Evolutionary conservation across 2,888 invertebrate species (phyloP), one percentile per base, ranked within the genome.

Genomic region (Epinotia brunnichana): DNA sequence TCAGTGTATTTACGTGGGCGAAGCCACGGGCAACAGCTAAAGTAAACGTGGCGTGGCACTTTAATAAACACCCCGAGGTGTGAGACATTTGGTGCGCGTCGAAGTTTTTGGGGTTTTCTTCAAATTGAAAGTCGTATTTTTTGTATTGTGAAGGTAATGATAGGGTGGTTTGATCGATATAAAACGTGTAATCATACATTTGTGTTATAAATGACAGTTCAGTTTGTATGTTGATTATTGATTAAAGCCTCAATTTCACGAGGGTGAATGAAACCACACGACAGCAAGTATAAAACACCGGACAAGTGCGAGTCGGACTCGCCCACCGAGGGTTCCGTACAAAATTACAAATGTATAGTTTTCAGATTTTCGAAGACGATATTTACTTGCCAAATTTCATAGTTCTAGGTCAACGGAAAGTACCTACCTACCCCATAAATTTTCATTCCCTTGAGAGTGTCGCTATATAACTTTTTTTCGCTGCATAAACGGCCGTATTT

Each of bases 41-140:
- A 39, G 67, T 61, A 21, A 44, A 35, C 19, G n/a, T 13, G 35
- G 21, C 19, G n/a, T 13, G 35, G 21, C 21, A 24, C 17, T 67
- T 62, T 57, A 76, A 80, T 82, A 82, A 83, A 77, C 75, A 81
- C 80, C 88, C 87, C 75, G 85, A 83, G 89, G 88, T 87, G 84
- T 77, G 74, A 80, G 80, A 84, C 89, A 89, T 89, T 89, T 87
- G 89, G 89, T 80, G 74, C 81, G 81, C 85, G 72, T 48, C 56
- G 56, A 57, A 24, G 21, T 61, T 73, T 73, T 71, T 56, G 56
- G 62, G 29, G 41, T 51, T 73, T 53, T 61, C 57, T 62, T 19
- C n/a, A 69, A 73, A 74, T 71, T 70, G 63, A 71, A 71, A 63
- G 21, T 71, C 62, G 19, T 44, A 24, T 67, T 70, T 70, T 62